Percentiles rank a stretch among this genome's conserved stretches.
Conservation (phyloP, 1,140 invertebrate species). For the Achatina immaculata region DNA sequence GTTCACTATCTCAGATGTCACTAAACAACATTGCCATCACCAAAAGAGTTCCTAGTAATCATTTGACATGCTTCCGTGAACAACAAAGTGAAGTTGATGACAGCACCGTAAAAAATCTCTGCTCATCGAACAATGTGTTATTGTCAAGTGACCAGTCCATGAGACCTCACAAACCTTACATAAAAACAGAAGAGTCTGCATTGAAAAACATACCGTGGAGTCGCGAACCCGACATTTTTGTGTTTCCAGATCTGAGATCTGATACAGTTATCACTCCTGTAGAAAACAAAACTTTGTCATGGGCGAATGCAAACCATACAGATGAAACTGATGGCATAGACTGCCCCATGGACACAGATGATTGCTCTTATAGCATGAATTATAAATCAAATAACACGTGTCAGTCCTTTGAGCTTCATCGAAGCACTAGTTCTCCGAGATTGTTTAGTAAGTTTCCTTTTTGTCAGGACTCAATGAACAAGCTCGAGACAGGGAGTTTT, state of each 20-base stretch:
- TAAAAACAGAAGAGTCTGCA: neutral
- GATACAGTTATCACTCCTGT: neutral
- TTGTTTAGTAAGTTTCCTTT: neutral
- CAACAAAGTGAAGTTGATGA: no score
- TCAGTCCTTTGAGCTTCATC: neutral
- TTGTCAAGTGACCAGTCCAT: no score
- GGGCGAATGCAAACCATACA: neutral
- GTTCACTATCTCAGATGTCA: no score
- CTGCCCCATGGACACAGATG: conserved; percentile 2
- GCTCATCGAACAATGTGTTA: no score
- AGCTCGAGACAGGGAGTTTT: no score
- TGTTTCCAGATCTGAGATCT: neutral
- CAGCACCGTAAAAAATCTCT: no score
- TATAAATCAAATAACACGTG: neutral
- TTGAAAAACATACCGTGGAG: neutral
- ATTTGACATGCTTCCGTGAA: no score
- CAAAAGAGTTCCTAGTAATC: no score
- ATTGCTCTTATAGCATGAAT: neutral
- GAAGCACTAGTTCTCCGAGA: neutral
- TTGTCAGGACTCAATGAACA: neutral
- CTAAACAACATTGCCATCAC: no score
- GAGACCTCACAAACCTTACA: no score
- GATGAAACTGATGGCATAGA: conserved; percentile 13
- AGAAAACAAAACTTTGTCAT: no score
- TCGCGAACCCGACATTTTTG: conserved; percentile 3